Evolutionary conservation across 92 coral and sea anemone species (phyloP).

Genomic region (Pocillopora meandrina): DNA sequence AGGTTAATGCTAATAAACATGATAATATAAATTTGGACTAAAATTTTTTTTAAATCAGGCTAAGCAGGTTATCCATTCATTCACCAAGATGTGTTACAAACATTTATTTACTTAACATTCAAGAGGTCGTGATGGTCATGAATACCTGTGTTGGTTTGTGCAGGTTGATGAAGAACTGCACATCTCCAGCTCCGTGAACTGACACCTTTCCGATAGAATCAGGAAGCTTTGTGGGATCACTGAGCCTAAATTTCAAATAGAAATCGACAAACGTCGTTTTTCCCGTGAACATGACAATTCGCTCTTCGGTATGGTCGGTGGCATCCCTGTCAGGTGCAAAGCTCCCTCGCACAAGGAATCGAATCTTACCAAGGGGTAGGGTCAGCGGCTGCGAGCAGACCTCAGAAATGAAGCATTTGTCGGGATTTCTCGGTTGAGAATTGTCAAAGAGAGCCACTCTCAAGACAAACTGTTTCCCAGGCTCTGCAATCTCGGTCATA

Average conservation of each 20-base stretch:
- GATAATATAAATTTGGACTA: too few relatives aligned
- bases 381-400: constrained; percentile 80
- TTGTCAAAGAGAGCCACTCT: constrained; percentile 77
- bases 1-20: too few relatives aligned
- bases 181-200: constrained; percentile 63
- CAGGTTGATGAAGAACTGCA: constrained; percentile 66
- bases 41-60: too few relatives aligned
- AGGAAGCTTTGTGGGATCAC: constrained; percentile 89
- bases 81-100: too few relatives aligned
- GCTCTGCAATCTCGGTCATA: constrained; percentile 80
- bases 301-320: constrained; percentile 86
- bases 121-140: too few relatives aligned
- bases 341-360: constrained; percentile 82
- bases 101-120: too few relatives aligned
- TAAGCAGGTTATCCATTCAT: too few relatives aligned
- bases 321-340: constrained; percentile 86
- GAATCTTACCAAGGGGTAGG: constrained; percentile 76
- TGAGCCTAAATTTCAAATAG: constrained; percentile 77
- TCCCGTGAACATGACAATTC: constrained; percentile 77
- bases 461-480: constrained; percentile 88
- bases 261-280: constrained; percentile 84
- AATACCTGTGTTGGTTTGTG: constrained; percentile 80
- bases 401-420: constrained; percentile 68
- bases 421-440: constrained; percentile 69
- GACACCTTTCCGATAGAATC: constrained; percentile 82